Base-by-base conservation (phyloP, 2,888 invertebrate species). In the Pegoplata infirma region DNA sequence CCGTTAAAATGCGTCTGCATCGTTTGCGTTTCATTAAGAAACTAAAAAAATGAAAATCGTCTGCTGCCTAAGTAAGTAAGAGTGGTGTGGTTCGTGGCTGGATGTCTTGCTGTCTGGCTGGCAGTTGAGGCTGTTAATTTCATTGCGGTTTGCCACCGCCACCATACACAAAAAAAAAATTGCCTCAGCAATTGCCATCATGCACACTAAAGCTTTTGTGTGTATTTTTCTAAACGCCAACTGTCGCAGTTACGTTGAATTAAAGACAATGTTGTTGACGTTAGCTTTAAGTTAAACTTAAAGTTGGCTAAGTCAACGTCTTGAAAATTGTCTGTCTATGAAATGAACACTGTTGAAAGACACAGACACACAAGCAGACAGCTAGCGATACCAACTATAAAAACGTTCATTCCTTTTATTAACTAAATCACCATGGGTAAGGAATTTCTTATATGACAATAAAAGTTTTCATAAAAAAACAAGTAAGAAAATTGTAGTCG, bases 41-140 rank as follows among this genome's bases (percentile, higher is more conserved):
- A 88, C 88, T 88, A 87, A 88, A 88, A 86, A 86, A 87, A 85
- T 87, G 85, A 84, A 88, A 88, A 88, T 81, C 85, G 85, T 85
- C 84, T 84, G 83, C 82, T 82, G 82, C 84, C 86, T 86, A 86
- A 84, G 87, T 86, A 88, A 86, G 75, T 80, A 86, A 87, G 85
- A 85, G 86, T 85, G 85, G 82, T 82, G 66, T 21, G 49, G 28
- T 16, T 55, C 68, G 73, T 73, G 47, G 32, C 59, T 58, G 55
- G 51, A 53, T n/a, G n/a, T n/a, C n/a, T n/a, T n/a, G n/a, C n/a
- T n/a, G n/a, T n/a, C n/a, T 73, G 47, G 32, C 59, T 58, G 55
- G 51, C 47, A 40, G 47, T 40, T 72, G 74, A 58, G 51, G 77
- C 71, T 72, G 77, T 75, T 74, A 76, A 79, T 66, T 80, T 71